Conservation (phyloP, 2,113 vertebrate species). For the Hepsetus odoe region DNA sequence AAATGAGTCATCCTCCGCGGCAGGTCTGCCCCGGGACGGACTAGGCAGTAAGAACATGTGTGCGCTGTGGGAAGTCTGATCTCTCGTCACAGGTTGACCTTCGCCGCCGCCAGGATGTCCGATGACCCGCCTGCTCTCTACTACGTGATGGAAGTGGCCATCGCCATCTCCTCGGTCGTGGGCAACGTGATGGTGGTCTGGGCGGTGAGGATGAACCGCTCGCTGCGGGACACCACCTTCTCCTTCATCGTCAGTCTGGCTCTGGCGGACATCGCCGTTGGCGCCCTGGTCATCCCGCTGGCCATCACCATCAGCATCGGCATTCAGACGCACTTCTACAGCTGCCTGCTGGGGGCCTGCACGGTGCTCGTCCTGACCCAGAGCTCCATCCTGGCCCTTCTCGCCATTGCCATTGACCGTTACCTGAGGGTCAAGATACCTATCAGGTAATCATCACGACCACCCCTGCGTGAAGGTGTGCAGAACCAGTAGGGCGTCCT, state of each 20-base stretch:
- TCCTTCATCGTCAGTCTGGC: conserved; percentile 95
- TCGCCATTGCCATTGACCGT: conserved; percentile 95
- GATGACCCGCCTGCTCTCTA: conserved; percentile 77
- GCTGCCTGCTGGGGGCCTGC: conserved; percentile 89
- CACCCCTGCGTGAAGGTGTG: neutral
- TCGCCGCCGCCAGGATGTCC: conserved; percentile 66
- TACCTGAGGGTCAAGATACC: conserved; percentile 96
- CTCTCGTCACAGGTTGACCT: neutral
- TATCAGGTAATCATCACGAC: conserved; percentile 80
- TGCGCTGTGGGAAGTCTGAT: neutral
- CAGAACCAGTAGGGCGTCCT: too few species aligned
- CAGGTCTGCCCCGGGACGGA: too few species aligned
- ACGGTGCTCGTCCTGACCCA: conserved; percentile 94
- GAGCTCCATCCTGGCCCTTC: conserved; percentile 94
- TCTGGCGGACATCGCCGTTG: conserved; percentile 92
- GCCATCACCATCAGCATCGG: conserved; percentile 93
- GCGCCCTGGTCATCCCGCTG: conserved; percentile 91
- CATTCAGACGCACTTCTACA: conserved; percentile 86
- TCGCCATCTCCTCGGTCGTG: conserved; percentile 88
- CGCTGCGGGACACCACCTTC: conserved; percentile 91
- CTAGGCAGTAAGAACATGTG: neutral
- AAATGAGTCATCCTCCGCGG: neutral
- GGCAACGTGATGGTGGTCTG: conserved; percentile 98
- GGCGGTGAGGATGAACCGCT: conserved; percentile 93
- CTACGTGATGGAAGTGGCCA: conserved; percentile 90